Evolutionary conservation across 2,888 invertebrate genomes (phyloP).

Genomic region (Tipula lateralis): DNA sequence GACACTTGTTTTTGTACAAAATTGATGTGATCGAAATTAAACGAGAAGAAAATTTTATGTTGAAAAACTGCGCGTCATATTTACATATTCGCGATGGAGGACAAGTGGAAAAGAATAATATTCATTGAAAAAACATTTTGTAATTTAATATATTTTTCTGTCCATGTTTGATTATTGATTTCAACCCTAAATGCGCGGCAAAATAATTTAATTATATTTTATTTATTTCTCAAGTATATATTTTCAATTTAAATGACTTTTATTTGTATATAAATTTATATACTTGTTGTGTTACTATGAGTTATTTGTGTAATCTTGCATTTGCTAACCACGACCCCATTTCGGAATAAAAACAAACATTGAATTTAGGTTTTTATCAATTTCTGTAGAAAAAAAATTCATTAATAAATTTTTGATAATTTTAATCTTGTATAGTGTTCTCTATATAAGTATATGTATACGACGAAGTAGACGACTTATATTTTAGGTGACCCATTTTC

Average conservation of each 20-base stretch:
- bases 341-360: not conserved
- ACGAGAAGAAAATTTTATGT: not conserved
- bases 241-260: not conserved
- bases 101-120: not conserved
- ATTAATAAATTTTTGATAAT: slow-evolving; percentile 11
- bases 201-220: slow-evolving; percentile 14
- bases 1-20: not conserved
- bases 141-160: slow-evolving; percentile 6
- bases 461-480: not conserved
- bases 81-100: not conserved
- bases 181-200: not conserved
- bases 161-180: not conserved
- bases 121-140: slow-evolving; percentile 11
- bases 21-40: not conserved
- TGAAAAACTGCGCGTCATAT: not conserved
- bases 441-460: not conserved
- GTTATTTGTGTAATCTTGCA: slow-evolving; percentile 19
- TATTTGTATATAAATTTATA: not conserved
- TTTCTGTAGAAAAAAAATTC: not conserved
- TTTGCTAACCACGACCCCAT: slow-evolving; percentile 11
- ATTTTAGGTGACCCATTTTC: not conserved
- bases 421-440: not conserved
- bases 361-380: not conserved
- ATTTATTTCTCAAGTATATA: slow-evolving; percentile 19
- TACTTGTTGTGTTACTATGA: not conserved